Conservation (phyloP, 2,888 invertebrate species). For the Mellilla xanthometata region DNA sequence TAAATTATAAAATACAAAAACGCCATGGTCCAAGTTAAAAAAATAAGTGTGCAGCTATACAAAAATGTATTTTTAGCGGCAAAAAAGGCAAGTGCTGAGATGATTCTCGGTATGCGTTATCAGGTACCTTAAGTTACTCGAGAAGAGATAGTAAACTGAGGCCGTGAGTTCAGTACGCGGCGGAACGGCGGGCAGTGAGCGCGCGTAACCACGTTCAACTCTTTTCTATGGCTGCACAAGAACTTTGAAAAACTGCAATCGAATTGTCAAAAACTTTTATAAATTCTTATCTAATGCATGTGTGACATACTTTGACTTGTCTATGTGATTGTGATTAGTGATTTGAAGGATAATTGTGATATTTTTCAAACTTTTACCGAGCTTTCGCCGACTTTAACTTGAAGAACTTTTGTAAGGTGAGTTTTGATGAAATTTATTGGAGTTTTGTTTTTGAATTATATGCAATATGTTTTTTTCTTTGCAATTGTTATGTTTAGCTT, state of each 20-base stretch:
- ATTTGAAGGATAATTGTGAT: conserved; percentile 25
- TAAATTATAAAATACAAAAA: conserved; percentile 43
- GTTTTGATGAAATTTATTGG: conserved; percentile 3
- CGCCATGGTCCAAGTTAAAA: conserved; percentile 39
- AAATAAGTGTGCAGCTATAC: conserved; percentile 35
- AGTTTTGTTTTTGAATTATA: not conserved
- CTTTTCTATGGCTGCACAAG: conserved; percentile 40
- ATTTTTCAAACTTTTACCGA: conserved; percentile 14
- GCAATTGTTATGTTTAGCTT: conserved; percentile 5
- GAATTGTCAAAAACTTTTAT: conserved; percentile 9
- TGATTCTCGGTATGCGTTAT: conserved; percentile 65
- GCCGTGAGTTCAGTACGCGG: conserved; percentile 53
- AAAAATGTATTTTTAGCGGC: conserved; percentile 35
- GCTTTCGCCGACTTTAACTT: conserved; percentile 14
- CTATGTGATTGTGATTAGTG: conserved; percentile 24
- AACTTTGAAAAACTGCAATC: conserved; percentile 13
- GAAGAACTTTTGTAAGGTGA: conserved; percentile 20
- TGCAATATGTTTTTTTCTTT: not conserved
- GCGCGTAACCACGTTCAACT: conserved; percentile 56
- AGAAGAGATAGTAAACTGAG: conserved; percentile 64
- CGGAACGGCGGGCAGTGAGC: conserved; percentile 54
- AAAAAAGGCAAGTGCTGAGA: conserved; percentile 47
- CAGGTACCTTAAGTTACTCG: conserved; percentile 62
- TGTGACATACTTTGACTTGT: conserved; percentile 13
- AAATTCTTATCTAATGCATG: conserved; percentile 4